Conservation (phyloP, 2,113 vertebrate species). For the Calidris pugnax region DNA sequence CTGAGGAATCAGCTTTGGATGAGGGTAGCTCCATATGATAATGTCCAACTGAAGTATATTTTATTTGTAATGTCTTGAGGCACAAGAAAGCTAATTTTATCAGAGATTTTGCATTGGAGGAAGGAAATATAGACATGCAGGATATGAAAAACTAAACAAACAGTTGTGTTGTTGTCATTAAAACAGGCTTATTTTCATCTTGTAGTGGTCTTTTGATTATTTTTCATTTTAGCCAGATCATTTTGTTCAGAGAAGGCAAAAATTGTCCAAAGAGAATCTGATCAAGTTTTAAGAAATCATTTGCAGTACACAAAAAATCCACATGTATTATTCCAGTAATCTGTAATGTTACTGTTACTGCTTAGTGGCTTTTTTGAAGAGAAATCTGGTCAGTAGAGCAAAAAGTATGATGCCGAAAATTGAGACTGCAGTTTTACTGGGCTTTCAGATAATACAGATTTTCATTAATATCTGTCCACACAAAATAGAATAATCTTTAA, state of each 20-base stretch:
- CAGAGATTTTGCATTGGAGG: neutral
- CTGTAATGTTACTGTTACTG: neutral
- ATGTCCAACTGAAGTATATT: neutral
- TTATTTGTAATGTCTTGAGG: neutral
- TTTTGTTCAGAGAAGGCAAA: neutral
- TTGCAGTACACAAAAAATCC: neutral
- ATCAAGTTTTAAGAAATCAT: neutral
- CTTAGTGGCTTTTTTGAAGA: neutral
- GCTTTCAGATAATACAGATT: neutral
- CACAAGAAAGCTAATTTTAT: neutral
- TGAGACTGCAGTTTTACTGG: neutral
- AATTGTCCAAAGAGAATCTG: neutral
- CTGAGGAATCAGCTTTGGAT: neutral
- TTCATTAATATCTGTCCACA: neutral
- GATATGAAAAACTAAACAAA: neutral
- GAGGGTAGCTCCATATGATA: neutral
- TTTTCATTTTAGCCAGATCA: neutral
- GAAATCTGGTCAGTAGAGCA: neutral
- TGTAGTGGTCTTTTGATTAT: neutral
- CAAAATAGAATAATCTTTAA: neutral
- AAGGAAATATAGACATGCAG: neutral
- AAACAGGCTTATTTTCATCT: neutral
- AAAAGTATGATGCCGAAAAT: neutral
- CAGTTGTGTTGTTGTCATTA: neutral
- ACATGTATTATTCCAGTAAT: neutral